A percentile compares a stretch with the other conserved stretches of the same genome.
These are phyloP conservation scores for Sarcophaga caerulescens DNA, from an alignment of 2,888 invertebrate genomes.

Conservation along the genomic window DNA sequence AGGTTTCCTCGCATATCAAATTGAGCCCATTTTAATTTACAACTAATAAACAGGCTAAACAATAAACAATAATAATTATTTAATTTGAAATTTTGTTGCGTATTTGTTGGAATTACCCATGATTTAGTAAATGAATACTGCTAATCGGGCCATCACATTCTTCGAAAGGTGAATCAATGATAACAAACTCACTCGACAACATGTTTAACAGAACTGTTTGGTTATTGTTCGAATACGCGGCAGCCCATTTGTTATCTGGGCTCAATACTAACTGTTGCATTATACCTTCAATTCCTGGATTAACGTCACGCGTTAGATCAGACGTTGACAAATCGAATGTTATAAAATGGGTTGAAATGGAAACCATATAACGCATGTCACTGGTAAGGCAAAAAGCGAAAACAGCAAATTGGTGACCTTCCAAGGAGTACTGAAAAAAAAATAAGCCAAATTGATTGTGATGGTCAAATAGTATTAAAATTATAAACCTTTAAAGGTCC, in stretches of 20 bases:
- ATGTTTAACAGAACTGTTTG: constrained; percentile 96
- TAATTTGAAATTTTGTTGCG: background rate
- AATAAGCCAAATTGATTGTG: too few species aligned
- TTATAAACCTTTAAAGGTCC: constrained; percentile 93
- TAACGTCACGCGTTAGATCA: constrained; percentile 95
- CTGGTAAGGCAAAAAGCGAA: constrained; percentile 95
- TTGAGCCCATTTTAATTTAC: constrained; percentile 88
- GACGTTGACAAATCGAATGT: constrained; percentile 98
- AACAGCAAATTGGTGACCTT: constrained; percentile 98
- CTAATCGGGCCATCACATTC: constrained; percentile 83
- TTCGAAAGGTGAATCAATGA: constrained; percentile 92
- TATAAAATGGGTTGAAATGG: constrained; percentile 97
- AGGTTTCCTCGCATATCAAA: constrained; percentile 90
- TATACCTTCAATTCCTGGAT: constrained; percentile 97
- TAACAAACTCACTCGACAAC: constrained; percentile 95
- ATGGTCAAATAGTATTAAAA: background rate
- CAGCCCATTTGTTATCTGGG: constrained; percentile 97
- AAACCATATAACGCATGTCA: constrained; percentile 95
- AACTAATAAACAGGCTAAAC: constrained; percentile 87
- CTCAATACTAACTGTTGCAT: constrained; percentile 96
- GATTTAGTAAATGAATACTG: constrained; percentile 86
- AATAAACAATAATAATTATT: background rate
- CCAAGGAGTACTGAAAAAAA: constrained; percentile 90
- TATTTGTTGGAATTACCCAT: constrained; percentile 79
- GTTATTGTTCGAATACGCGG: constrained; percentile 97